These are phyloP conservation scores for Julus scanicus DNA, from an alignment of 2,888 invertebrate genomes.

Conservation along the genomic window DNA sequence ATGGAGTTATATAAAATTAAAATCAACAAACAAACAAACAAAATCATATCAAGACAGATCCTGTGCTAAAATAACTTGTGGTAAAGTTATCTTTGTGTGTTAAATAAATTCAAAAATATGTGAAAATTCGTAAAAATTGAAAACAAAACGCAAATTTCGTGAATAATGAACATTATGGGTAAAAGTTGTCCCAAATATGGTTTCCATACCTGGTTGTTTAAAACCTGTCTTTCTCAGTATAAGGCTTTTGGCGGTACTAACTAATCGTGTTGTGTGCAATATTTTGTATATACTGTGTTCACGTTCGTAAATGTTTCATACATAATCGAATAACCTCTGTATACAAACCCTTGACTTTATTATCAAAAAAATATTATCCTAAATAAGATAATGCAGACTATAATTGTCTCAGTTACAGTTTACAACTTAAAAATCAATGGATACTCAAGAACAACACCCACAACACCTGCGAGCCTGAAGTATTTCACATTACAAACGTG, in stretches of 20 bases:
- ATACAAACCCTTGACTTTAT: not conserved
- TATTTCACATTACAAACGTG: too few species aligned
- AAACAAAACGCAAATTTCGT: not conserved
- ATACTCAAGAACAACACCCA: too few species aligned
- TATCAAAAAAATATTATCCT: not conserved
- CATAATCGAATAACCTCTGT: not conserved
- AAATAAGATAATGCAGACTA: too few species aligned
- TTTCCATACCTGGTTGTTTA: not conserved
- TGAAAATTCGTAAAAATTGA: not conserved
- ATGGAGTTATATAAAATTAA: too few species aligned
- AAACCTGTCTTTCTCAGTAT: not conserved
- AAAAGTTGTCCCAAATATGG: not conserved
- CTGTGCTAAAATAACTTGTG: too few species aligned
- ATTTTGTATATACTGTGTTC: constrained; percentile 7
- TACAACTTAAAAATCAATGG: too few species aligned
- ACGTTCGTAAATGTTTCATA: not conserved
- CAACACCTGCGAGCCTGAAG: too few species aligned
- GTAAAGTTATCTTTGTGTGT: not conserved
- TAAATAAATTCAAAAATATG: not conserved
- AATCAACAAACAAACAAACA: too few species aligned
- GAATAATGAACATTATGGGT: not conserved
- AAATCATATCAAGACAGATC: too few species aligned
- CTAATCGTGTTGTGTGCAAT: constrained; percentile 23
- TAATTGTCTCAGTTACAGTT: too few species aligned
- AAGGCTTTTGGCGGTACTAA: not conserved